Evolutionary conservation across 2,888 invertebrate genomes (phyloP), one percentile per base, ranked within the genome.

Genomic region (Lamproptera curius): DNA sequence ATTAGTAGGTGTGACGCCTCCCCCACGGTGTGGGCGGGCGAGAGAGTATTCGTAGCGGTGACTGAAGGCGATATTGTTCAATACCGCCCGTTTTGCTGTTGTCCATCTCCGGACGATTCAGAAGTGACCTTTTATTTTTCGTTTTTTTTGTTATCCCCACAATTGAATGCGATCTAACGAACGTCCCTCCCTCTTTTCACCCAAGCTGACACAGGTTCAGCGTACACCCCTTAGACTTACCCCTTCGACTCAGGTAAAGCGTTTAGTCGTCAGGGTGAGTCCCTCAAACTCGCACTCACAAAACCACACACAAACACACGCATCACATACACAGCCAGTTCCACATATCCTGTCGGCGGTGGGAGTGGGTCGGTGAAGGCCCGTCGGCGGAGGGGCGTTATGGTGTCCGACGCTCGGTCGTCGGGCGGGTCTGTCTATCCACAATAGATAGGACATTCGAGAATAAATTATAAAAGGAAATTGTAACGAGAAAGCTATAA

Each of bases 401-500:
- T n/a, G n/a, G 15, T 47, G 42, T 14, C 17, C 20, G n/a, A 28
- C 26, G 36, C 28, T 9, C 36, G 14, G 28, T 11, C 20, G 39
- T 23, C 16, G 20, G 53, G 52, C 60, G 58, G 62, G 64, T 63
- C 62, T 65, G 72, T 70, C 76, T 73, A 76, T 81, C 81, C 80
- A 72, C 77, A 83, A n/a, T 86, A 85, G 83, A 85, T 85, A 85
- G 84, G 84, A 81, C 77, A 75, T 80, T 81, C 83, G 80, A 80
- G 83, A 84, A 84, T 84, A 83, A 84, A 85, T 82, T 83, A 82
- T 84, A 85, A 82, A n/a, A n/a, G n/a, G n/a, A n/a, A 82, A 82
- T 83, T 76, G 67, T 67, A 73, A 84, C 20, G 20, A 76, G 74
- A 76, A 73, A 62, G 73, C 76, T 71, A 70, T 78, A 80, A 79